Evolutionary conservation across 2,113 vertebrate genomes (phyloP).

Genomic region (Maccullochella peelii): DNA sequence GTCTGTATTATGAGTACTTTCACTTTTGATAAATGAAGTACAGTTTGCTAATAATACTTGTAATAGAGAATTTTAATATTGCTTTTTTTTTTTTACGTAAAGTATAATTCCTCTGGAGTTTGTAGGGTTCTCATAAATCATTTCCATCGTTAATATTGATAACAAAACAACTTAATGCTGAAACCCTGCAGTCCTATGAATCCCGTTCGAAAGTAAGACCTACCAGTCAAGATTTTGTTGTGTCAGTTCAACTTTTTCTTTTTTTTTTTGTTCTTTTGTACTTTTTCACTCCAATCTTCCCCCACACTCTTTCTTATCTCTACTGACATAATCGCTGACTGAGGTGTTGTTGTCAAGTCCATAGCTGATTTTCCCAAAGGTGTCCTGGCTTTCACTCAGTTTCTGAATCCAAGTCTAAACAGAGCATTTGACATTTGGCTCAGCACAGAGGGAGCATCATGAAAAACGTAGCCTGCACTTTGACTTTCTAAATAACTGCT

Average conservation of each 20-base stretch:
- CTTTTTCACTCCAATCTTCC: constrained; percentile 22
- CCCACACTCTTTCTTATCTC: constrained; percentile 26
- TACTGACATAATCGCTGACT: constrained; percentile 55
- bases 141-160: not conserved
- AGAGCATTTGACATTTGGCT: constrained; percentile 39
- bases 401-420: constrained; percentile 36
- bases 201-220: constrained; percentile 1
- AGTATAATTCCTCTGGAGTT: not conserved
- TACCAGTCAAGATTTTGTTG: constrained; percentile 3
- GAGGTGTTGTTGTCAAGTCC: constrained; percentile 36
- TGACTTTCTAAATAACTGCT: constrained; percentile 32
- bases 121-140: not conserved
- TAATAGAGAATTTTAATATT: not conserved
- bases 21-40: not conserved
- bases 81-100: not conserved
- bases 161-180: not conserved
- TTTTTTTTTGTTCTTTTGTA: constrained; percentile 19
- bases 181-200: not conserved
- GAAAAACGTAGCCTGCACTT: constrained; percentile 20
- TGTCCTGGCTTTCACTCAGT: constrained; percentile 23
- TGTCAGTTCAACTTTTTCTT: constrained; percentile 35
- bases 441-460: not conserved
- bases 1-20: not conserved
- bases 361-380: constrained; percentile 38
- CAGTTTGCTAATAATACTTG: not conserved